Base-by-base conservation (phyloP, 2,113 vertebrate genomes). In the Mustela nigripes region DNA sequence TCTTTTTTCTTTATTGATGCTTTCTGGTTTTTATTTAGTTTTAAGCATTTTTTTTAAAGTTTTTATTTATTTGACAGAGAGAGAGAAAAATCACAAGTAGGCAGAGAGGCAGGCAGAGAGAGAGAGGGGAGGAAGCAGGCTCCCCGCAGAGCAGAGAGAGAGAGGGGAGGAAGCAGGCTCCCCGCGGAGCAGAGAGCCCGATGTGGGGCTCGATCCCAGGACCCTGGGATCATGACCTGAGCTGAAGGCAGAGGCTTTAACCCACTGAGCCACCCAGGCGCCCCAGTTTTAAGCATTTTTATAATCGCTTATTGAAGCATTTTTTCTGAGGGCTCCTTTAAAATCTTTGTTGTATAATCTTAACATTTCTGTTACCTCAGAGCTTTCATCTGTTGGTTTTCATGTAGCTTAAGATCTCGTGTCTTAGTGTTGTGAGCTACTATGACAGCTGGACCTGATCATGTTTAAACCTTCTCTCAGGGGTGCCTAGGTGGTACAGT, bases 261-360 rank as follows among this genome's bases (percentile, higher is more conserved):
- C 42, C 42, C 42, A 42, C 42, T 42, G 42, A 42, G 42, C 42
- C 42, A 42, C 42, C 42, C 42, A 42, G 42, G 42, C 42, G 42
- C 42, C 42, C 42, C 42, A 71, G 45, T 62, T 73, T 73, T 48
- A 86, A 39, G 19, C 28, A 18, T 39, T 90, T 83, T 76, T 65
- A 3, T 93, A 88, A 65, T 93, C 48, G 16, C 18, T 24, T 14
- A 1, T 45, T 94, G 81, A 88, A 88, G n/a, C 19, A 62, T 79
- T 95, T 95, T 94, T 58, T 58, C 21, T 60, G 28, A 91, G 24
- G n/a, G 24, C 15, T 65, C 31, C 48, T 84, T 93, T 82, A 93
- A 58, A 89, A 65, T 48, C 6, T 36, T 71, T 65, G 28, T 86
- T 81, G 50, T 28, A 21, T 53, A 86, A 62, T 82, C n/a, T 21